phyloP scores from a whole-genome alignment of 2,888 invertebrate species.

The Andrena minutula region DNA sequence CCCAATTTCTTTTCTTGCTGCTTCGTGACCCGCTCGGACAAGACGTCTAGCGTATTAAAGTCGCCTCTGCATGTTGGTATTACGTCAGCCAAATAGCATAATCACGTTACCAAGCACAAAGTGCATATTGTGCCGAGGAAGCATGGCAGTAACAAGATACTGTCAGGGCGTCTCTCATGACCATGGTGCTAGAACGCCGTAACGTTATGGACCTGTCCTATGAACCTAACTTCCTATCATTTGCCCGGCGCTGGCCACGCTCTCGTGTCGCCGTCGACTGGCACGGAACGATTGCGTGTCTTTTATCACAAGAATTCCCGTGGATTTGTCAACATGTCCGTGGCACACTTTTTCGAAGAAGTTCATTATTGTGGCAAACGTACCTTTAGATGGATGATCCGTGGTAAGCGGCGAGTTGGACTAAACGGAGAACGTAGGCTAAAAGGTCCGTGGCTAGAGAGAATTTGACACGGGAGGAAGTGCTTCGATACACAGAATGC shows the following conservation, averaged over 20 bases:
- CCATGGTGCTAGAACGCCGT: conserved; percentile 13
- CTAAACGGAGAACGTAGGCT: too few relatives aligned
- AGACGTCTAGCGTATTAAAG: conserved; percentile 12
- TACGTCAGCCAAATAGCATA: conserved; percentile 44
- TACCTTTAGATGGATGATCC: too few relatives aligned
- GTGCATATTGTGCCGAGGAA: conserved; percentile 55
- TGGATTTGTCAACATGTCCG: too few relatives aligned
- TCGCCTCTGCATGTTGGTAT: conserved; percentile 13
- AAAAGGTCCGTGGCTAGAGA: too few relatives aligned
- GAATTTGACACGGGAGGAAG: too few relatives aligned
- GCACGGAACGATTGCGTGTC: background rate
- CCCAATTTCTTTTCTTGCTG: background rate
- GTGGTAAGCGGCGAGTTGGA: too few relatives aligned
- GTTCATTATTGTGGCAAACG: too few relatives aligned
- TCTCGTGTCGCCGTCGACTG: background rate
- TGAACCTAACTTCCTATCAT: background rate
- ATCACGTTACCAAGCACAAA: conserved; percentile 58
- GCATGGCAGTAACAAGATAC: conserved; percentile 56
- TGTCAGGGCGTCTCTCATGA: conserved; percentile 34
- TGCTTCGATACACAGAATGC: too few relatives aligned
- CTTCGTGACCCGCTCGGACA: background rate
- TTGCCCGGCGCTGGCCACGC: background rate
- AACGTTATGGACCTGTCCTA: conserved; percentile 1
- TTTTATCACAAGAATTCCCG: too few relatives aligned
- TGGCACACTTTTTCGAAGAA: background rate